Conservation (phyloP, 2,888 invertebrate species). For the Atrina japonica region DNA sequence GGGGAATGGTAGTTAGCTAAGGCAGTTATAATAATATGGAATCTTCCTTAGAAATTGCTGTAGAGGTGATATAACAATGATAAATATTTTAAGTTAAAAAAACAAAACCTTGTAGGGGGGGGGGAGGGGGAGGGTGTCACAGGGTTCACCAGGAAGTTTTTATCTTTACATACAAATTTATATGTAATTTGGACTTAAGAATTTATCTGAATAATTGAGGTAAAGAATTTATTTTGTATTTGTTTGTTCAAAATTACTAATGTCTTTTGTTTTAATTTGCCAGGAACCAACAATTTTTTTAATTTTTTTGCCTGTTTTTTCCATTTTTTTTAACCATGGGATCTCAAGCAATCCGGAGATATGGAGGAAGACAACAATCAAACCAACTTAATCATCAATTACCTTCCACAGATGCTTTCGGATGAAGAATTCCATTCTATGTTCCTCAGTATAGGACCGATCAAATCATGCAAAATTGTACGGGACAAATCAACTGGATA, state of each 20-base stretch:
- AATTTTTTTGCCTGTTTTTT: constrained; percentile 40
- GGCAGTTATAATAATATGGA: no score
- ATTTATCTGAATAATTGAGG: no score
- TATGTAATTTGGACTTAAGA: no score
- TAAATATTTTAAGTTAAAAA: no score
- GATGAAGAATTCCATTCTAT: constrained; percentile 94
- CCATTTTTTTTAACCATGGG: constrained; percentile 40
- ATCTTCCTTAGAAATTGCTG: no score
- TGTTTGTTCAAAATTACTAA: background rate
- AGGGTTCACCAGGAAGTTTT: no score
- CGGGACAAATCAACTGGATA: constrained; percentile 88
- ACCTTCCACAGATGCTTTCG: constrained; percentile 95
- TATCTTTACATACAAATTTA: no score
- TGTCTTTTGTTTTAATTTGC: constrained; percentile 22
- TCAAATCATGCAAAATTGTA: constrained; percentile 92
- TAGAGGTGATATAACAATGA: no score
- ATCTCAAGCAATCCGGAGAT: constrained; percentile 7
- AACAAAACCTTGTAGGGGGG: no score
- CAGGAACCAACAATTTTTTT: constrained; percentile 33
- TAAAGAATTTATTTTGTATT: no score
- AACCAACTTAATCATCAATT: constrained; percentile 96
- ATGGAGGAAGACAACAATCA: constrained; percentile 32
- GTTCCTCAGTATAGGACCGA: constrained; percentile 93
- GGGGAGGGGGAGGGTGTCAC: no score
- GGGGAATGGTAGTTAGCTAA: no score